Evolutionary conservation across 2,797 vertebrate species (phyloP), one percentile per base, ranked within the genome.

Genomic region (Oryzias dopingdopingensis): DNA sequence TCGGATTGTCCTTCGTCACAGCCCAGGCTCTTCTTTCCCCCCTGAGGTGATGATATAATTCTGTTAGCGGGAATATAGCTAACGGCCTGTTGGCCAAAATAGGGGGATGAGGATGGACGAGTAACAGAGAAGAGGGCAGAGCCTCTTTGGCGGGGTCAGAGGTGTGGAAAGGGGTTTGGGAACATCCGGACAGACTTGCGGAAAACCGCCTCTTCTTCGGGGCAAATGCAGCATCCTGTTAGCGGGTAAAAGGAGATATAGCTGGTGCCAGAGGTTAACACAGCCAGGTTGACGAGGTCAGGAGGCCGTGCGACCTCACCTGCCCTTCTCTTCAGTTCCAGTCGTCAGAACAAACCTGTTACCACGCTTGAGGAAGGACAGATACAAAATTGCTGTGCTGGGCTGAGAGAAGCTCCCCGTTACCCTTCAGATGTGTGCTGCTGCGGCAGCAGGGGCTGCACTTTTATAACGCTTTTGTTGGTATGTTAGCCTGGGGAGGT

Each of bases 271-370:
- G 74, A 82, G 86, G 87, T 91, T 87, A 87, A 85, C 80, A 83
- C 74, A 78, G 76, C 85, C 59, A 48, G 64, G 77, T 72, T 72
- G 32, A 47, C 52, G 51, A 75, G 80, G 82, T 88, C 82, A 66
- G 22, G 46, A 49, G 82, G 75, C 43, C 70, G 8, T 8, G 64
- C 56, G 68, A 83, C 81, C 84, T 86, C 73, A 85, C 78, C 87
- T 83, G 77, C 65, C 74, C 80, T 82, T 70, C 71, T 62, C 71
- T 76, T 83, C 59, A 78, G 82, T 80, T 78, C 72, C 74, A 89
- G 79, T 61, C 71, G 72, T 71, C 86, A 86, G 84, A 89, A 89
- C 84, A 85, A 89, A 89, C 85, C 76, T 85, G 76, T 68, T 84
- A 57, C 73, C 84, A 81, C 0, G 70, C 82, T 75, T 54, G 26